Conservation (phyloP, 1,140 invertebrate genomes). For the Drosophila malerkotliana region DNA sequence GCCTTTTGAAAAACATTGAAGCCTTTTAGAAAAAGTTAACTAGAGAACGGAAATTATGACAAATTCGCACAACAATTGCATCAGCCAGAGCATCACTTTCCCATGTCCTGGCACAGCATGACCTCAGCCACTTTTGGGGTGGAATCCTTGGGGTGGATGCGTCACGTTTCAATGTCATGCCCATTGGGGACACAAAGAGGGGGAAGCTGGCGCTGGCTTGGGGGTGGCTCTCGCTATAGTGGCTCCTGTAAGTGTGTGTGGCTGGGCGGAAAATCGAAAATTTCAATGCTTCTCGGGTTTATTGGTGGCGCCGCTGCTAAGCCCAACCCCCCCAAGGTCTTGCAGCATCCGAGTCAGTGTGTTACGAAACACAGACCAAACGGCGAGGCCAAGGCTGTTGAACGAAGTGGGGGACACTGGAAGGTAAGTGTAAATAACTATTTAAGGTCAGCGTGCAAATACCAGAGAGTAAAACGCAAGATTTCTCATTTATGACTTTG, state of each 20-base stretch:
- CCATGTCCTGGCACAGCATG: constrained; percentile 36
- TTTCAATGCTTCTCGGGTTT: constrained; percentile 59
- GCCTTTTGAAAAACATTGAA: neutral
- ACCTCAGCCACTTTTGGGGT: constrained; percentile 46
- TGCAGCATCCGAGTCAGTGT: constrained; percentile 61
- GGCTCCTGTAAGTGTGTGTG: constrained; percentile 17
- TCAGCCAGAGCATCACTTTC: constrained; percentile 25
- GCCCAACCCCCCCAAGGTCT: constrained; percentile 1
- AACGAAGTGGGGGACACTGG: neutral
- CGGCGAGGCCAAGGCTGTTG: constrained; percentile 53
- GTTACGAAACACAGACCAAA: constrained; percentile 68
- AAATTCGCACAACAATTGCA: constrained; percentile 5
- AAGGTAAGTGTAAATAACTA: neutral
- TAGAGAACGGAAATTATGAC: neutral
- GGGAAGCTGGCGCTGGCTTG: constrained; percentile 13
- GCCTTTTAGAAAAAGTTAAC: neutral
- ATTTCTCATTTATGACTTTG: constrained; percentile 77
- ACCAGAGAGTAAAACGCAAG: constrained; percentile 43
- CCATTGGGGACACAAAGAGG: constrained; percentile 25
- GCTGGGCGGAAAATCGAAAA: constrained; percentile 68
- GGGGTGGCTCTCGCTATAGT: constrained; percentile 19
- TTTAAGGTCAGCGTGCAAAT: constrained; percentile 69
- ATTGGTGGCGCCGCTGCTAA: constrained; percentile 50
- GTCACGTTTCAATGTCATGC: constrained; percentile 76
- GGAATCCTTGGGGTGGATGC: constrained; percentile 38